Conservation (phyloP, 2,113 vertebrate species). For the Sciurus niger region DNA sequence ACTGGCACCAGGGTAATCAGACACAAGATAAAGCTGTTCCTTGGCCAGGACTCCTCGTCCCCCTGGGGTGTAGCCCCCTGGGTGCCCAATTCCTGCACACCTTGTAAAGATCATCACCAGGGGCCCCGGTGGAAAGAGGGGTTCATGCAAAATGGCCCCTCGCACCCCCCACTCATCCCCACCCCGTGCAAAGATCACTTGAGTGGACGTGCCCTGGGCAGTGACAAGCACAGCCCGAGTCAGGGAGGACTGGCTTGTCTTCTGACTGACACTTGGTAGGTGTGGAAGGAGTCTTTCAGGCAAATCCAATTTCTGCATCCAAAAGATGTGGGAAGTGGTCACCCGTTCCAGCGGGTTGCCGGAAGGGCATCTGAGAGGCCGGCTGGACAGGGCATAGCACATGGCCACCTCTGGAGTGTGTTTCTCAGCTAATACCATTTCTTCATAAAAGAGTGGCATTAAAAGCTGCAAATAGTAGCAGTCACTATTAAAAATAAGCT, state of each 20-base stretch:
- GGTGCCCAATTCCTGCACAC: not conserved
- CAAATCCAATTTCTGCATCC: not conserved
- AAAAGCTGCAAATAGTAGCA: too few species aligned
- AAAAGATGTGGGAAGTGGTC: fast-evolving
- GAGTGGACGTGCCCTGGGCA: not conserved
- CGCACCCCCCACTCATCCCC: fast-evolving
- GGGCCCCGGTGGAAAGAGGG: fast-evolving
- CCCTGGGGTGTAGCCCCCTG: not conserved
- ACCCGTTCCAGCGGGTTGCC: fast-evolving
- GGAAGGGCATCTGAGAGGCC: not conserved
- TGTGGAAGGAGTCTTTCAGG: not conserved
- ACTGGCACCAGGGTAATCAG: not conserved
- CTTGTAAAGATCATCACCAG: not conserved
- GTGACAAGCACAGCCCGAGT: too few species aligned
- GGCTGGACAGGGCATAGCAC: not conserved
- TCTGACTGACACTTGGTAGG: not conserved
- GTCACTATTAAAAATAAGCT: not conserved
- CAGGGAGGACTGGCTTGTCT: not conserved
- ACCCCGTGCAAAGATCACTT: fast-evolving
- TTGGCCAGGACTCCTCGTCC: fast-evolving
- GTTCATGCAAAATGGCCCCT: fast-evolving
- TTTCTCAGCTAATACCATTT: not conserved
- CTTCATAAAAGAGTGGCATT: not conserved
- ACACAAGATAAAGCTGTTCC: fast-evolving
- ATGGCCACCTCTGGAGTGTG: not conserved